Conservation (phyloP, 2,113 vertebrate species). For the Donacobius atricapilla region DNA sequence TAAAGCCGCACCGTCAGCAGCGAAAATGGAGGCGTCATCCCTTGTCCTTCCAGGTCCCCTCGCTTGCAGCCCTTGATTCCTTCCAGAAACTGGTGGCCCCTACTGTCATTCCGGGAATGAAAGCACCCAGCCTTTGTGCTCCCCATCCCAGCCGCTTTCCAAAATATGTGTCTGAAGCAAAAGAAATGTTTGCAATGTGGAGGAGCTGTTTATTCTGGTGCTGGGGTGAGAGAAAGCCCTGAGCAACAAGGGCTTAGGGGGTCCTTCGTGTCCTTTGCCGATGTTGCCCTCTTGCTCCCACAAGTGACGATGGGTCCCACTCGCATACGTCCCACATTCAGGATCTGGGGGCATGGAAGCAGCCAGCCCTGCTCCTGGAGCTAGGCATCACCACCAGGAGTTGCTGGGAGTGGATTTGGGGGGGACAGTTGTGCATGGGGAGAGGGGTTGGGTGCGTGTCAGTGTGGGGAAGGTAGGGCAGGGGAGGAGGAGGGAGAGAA, state of each 20-base stretch:
- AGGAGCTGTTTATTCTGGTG: not conserved
- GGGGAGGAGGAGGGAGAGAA: not conserved
- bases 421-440: rapidly evolving
- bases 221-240: not conserved
- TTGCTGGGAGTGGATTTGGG: not conserved
- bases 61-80: not conserved
- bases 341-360: not conserved
- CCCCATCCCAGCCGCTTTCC: not conserved
- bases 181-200: not conserved
- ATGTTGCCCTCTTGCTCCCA: too few species aligned
- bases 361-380: not conserved
- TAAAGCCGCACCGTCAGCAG: rapidly evolving
- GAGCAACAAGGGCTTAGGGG: slow-evolving; percentile 4
- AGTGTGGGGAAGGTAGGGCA: not conserved
- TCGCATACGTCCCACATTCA: not conserved
- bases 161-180: not conserved
- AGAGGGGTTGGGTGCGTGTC: not conserved
- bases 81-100: not conserved
- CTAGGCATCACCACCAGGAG: not conserved
- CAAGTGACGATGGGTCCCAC: not conserved
- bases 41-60: not conserved
- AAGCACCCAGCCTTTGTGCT: not conserved
- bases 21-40: not conserved
- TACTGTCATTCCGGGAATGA: not conserved
- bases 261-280: slow-evolving; percentile 24